Base-by-base conservation (phyloP, 2,113 vertebrate genomes). In the Corynorhinus townsendii region DNA sequence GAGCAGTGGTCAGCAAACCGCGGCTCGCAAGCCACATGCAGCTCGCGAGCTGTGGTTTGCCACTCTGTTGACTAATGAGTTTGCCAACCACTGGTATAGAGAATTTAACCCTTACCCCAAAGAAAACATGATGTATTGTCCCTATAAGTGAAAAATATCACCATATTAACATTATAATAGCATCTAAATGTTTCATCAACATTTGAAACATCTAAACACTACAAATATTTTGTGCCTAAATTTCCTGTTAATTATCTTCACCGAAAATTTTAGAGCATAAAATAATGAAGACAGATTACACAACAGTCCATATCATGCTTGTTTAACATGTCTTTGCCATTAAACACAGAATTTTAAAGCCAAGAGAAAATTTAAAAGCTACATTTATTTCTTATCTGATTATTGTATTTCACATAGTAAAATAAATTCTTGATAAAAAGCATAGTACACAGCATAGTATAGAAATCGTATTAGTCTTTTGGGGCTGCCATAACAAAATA, bases 111-210 rank as follows among this genome's bases (percentile, higher is more conserved):
- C 22, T 2, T 40, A 12, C 38, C 20, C 11, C 19, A 86, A 86
- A 93, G 38, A 96, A 93, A 96, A 80, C 35, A 16, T 83, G 40
- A 76, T 47, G 17, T 4, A 81, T 52, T 54, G 47, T 89, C 79
- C 72, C 24, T 11, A 93, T 26, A 94, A 75, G 33, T 81, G 14
- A 73, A 89, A 68, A 75, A 76, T 84, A 85, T 72, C 30, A 86
- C 15, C 6, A 68, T 76, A 75, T 76, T 95, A 91, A 91, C 30
- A 86, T 75, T 71, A 79, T 71, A 94, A 72, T 71, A 88, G 8
- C 17, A 95, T 68, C 30, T 90, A 68, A 84, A 81, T 73, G 6
- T 73, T 86, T 87, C 38, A 26, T 85, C 49, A 76, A 77, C 33
- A 77, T 77, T 43, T 68, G 11, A 85, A 96, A 90, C 15, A 66